Evolutionary conservation across 2,797 vertebrate genomes (phyloP).

Genomic region (Scolopax bukidnonensis): DNA sequence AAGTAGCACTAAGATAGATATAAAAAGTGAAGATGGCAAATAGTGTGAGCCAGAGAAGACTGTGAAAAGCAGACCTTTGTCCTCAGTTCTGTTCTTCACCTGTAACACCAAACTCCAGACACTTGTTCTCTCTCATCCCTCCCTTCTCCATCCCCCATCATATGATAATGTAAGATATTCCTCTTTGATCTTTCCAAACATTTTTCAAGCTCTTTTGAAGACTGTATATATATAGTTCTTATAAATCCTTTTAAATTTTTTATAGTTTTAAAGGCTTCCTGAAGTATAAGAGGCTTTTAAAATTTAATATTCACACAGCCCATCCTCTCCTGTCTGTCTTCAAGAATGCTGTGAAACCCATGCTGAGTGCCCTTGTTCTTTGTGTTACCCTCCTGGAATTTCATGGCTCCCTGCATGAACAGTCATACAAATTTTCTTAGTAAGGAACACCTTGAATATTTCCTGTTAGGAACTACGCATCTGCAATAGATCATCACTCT

Average conservation of each 20-base stretch:
- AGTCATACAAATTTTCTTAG: background rate
- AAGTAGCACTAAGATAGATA: constrained; percentile 15
- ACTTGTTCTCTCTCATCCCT: background rate
- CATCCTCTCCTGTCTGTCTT: background rate
- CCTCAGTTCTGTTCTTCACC: constrained; percentile 15
- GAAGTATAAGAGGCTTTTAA: constrained; percentile 41
- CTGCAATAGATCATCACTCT: background rate
- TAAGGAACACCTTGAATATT: background rate
- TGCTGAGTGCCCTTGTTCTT: background rate
- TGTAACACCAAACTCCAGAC: background rate
- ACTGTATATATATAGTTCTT: constrained; percentile 1
- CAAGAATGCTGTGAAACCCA: constrained; percentile 6
- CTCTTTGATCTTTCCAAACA: constrained; percentile 39
- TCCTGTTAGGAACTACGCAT: background rate
- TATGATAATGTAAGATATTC: constrained; percentile 5
- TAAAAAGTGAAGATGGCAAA: constrained; percentile 24
- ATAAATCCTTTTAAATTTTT: constrained; percentile 23
- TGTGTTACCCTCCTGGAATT: background rate
- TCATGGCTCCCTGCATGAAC: background rate
- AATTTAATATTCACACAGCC: background rate
- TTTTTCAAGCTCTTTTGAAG: constrained; percentile 43
- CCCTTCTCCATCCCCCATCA: background rate
- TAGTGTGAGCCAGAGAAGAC: background rate
- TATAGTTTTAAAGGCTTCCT: constrained; percentile 46
- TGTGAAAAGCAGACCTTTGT: constrained; percentile 31